Conservation (phyloP, 2,888 invertebrate genomes). For the Luffia ferchaultella region DNA sequence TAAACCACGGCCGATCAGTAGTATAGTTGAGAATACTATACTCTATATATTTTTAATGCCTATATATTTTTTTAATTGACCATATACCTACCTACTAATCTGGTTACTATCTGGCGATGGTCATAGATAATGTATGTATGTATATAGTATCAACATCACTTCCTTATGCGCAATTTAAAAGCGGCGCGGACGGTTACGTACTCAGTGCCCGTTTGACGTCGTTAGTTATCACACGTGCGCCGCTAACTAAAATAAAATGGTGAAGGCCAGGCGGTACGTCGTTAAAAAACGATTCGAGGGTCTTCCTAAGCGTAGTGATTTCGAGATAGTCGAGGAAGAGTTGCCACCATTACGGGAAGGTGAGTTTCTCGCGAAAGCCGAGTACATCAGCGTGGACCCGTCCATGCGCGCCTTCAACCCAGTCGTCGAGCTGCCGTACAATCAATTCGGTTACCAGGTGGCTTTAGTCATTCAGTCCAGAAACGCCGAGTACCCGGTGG, state of each 20-base stretch:
- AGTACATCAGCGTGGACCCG: slow-evolving; percentile 34
- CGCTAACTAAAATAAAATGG: slow-evolving; percentile 26
- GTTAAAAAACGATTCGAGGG: slow-evolving; percentile 64
- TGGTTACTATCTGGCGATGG: too few species aligned
- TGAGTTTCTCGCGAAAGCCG: slow-evolving; percentile 35
- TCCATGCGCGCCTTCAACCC: slow-evolving; percentile 25
- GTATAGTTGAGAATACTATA: too few species aligned
- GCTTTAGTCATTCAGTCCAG: slow-evolving; percentile 67
- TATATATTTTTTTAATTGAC: too few species aligned
- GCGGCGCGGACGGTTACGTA: too few species aligned
- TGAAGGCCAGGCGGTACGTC: slow-evolving; percentile 63
- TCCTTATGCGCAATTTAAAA: too few species aligned
- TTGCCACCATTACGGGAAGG: slow-evolving; percentile 59
- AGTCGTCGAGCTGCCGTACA: slow-evolving; percentile 22
- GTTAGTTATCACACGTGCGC: neutral
- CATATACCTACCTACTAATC: too few species aligned
- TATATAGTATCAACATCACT: too few species aligned
- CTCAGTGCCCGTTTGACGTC: neutral
- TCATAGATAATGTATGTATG: too few species aligned
- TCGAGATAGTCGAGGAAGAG: slow-evolving; percentile 32
- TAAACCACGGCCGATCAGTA: too few species aligned
- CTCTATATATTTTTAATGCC: too few species aligned
- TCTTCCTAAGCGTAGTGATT: slow-evolving; percentile 62
- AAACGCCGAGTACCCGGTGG: slow-evolving; percentile 66
- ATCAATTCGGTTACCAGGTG: slow-evolving; percentile 30